Evolutionary conservation across 1,140 invertebrate genomes (phyloP).

Genomic region (Cydia amplana): DNA sequence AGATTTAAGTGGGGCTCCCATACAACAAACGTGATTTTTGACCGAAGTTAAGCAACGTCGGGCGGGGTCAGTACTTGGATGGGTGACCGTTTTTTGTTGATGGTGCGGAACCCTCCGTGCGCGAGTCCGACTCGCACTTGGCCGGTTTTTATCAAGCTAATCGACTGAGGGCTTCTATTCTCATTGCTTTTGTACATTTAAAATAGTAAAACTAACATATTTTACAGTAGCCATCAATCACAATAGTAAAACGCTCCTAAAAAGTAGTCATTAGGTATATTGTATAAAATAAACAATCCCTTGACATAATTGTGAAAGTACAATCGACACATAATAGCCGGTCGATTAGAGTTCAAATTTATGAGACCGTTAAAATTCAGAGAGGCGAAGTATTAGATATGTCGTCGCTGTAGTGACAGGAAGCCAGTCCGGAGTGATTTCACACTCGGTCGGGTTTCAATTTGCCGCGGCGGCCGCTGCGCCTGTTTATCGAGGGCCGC

Average conservation of each 20-base stretch:
- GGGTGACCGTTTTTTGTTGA: too few relatives aligned
- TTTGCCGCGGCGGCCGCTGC: constrained; percentile 62
- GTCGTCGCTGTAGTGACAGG: constrained; percentile 60
- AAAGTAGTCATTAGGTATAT: not conserved
- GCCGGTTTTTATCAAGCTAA: not conserved
- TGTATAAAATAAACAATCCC: constrained; percentile 24
- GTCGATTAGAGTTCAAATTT: constrained; percentile 33
- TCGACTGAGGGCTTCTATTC: not conserved
- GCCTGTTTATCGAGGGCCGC: constrained; percentile 59
- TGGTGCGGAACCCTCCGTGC: too few relatives aligned
- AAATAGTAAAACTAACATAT: not conserved
- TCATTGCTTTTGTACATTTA: not conserved
- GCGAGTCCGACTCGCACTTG: too few relatives aligned
- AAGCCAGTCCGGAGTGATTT: constrained; percentile 67
- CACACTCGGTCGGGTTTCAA: constrained; percentile 74
- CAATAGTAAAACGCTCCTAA: not conserved
- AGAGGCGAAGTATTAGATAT: constrained; percentile 57
- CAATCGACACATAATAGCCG: constrained; percentile 26
- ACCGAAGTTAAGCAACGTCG: too few relatives aligned
- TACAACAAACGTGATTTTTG: too few relatives aligned
- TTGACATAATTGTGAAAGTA: constrained; percentile 8
- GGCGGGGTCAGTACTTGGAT: too few relatives aligned
- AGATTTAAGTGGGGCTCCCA: too few relatives aligned
- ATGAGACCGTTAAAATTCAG: constrained; percentile 57
- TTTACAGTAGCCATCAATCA: constrained; percentile 13